A percentile compares a stretch with the other conserved stretches of the same genome.
phyloP scores from a whole-genome alignment of 2,888 invertebrate species.

The Choreutis nemorana region DNA sequence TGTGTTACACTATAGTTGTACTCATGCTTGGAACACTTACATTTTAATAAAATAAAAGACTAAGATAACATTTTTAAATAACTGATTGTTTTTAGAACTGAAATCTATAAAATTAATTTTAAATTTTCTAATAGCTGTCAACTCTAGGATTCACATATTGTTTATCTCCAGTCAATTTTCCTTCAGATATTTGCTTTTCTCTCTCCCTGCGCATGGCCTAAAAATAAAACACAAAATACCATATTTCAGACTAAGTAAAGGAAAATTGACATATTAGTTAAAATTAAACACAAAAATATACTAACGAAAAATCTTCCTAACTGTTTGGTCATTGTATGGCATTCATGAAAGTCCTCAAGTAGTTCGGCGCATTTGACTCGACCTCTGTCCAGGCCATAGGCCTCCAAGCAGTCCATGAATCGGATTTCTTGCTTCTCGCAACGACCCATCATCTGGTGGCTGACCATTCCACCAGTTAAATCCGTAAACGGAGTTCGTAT shows the following conservation, averaged over 20 bases:
- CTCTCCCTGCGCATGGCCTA: slow-evolving; percentile 72
- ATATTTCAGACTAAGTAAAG: neutral
- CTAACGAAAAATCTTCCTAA: slow-evolving; percentile 64
- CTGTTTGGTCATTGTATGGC: slow-evolving; percentile 68
- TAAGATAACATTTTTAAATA: too few species aligned
- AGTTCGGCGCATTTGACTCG: slow-evolving; percentile 68
- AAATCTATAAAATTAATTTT: too few species aligned
- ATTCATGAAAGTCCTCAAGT: slow-evolving; percentile 76
- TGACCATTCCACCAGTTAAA: slow-evolving; percentile 69
- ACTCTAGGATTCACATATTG: slow-evolving; percentile 65
- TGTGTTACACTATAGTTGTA: too few species aligned
- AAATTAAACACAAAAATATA: slow-evolving; percentile 8
- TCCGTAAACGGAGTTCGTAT: slow-evolving; percentile 77
- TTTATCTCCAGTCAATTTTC: slow-evolving; percentile 68
- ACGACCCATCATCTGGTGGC: slow-evolving; percentile 69
- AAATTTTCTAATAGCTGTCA: slow-evolving; percentile 67
- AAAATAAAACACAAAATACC: too few species aligned
- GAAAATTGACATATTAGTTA: slow-evolving; percentile 1
- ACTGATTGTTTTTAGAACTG: too few species aligned
- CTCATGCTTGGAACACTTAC: too few species aligned
- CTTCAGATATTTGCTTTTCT: slow-evolving; percentile 67
- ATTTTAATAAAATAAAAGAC: too few species aligned
- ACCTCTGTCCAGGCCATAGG: slow-evolving; percentile 77
- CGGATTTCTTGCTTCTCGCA: slow-evolving; percentile 76
- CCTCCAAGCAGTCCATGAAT: slow-evolving; percentile 81